Base-by-base conservation (phyloP, 1,140 invertebrate species). In the Rhagoletis zephyria region DNA sequence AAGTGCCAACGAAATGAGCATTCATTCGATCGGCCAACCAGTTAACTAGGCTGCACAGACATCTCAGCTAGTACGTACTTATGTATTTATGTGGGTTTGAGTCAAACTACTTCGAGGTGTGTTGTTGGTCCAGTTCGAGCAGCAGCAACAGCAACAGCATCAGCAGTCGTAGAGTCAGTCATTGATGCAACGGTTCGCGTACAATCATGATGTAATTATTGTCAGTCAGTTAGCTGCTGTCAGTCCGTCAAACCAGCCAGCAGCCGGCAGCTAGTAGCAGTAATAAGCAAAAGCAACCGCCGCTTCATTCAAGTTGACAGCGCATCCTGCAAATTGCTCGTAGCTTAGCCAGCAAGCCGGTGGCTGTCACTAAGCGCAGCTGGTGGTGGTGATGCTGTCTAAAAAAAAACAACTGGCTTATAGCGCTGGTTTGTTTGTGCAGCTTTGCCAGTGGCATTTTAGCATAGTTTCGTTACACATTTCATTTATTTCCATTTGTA, bases 121-220 rank as follows among this genome's bases (percentile, higher is more conserved):
- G 48, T 40, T 19, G 51, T 59, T 81, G 74, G 74, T 74, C 70
- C 45, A 51, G 42, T 77, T 4, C 5, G 45, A 6, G 45, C 70
- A 9, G 12, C 10, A n/a, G 61, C 12, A 12, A 63, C 61, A 63
- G 30, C 30, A 63, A 63, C 61, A 63, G 30, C 30, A 63, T n/a
- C 10, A n/a, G 67, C 14, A 30, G 67, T 6, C 1, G 48, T 81
- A n/a, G 40, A 9, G 74, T 19, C 12, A 12, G 74, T 19, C 12
- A 12, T 74, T 10, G 67, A 1, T 51, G 16, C 74, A 81, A 81
- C 74, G 74, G 85, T 85, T n/a, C 30, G 63, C 63, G 30, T 45
- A 16, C 65, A 65, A 30, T 70, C 86, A 70, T 87, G 86, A 87
- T 87, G 86, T 67, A 87, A 87, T 87, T 67, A 87, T 87, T 87